Conservation (phyloP, 2,888 invertebrate genomes). For the Helobdella robusta region DNA sequence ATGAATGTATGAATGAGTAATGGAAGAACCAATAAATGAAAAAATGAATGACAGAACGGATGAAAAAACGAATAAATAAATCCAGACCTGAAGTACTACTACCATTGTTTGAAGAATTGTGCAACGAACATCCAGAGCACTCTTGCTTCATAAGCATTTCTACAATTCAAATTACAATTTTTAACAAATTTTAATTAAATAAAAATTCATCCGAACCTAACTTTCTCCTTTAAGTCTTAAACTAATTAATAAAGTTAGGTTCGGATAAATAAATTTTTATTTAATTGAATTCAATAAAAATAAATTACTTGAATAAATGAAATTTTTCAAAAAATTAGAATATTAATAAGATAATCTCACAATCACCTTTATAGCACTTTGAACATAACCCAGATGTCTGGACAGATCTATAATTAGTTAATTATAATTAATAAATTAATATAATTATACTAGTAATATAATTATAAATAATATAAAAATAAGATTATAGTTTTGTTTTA, state of each 20-base stretch:
- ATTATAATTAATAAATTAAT: neutral
- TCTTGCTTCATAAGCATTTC: constrained; percentile 18
- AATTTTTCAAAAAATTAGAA: neutral
- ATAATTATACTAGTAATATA: neutral
- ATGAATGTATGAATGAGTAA: no score
- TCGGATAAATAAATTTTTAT: neutral
- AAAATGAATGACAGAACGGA: no score
- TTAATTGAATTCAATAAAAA: neutral
- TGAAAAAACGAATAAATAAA: no score
- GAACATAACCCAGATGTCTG: constrained; percentile 46
- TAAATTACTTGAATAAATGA: neutral
- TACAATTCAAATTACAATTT: neutral
- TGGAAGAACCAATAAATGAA: no score
- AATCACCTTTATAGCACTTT: constrained; percentile 44
- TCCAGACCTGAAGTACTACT: no score
- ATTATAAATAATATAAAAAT: neutral
- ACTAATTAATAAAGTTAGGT: no score
- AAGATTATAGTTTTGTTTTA: neutral
- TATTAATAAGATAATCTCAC: neutral
- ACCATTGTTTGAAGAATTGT: neutral
- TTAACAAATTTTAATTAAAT: neutral
- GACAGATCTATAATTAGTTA: constrained; percentile 38
- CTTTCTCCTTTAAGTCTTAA: neutral
- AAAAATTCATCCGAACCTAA: neutral
- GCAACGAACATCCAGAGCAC: constrained; percentile 1